Evolutionary conservation across 2,888 invertebrate genomes (phyloP).

Genomic region (Scaptomyza parva): DNA sequence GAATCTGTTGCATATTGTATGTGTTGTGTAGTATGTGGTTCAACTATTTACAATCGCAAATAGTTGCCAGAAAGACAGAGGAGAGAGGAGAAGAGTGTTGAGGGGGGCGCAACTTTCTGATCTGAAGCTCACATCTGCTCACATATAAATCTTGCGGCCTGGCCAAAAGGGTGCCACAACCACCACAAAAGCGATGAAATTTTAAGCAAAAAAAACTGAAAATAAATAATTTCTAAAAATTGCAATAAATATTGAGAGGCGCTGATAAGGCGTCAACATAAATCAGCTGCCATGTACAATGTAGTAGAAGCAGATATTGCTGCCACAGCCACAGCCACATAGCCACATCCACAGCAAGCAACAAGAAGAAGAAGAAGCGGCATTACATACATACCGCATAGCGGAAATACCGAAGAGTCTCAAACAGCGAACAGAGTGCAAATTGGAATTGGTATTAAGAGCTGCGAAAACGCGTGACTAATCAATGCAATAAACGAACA

Average conservation of each 20-base stretch:
- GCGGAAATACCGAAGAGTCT: slow-evolving; percentile 38
- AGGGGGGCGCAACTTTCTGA: too few relatives aligned
- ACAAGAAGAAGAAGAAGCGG: slow-evolving; percentile 11
- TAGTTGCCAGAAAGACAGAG: slow-evolving; percentile 27
- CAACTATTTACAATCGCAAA: slow-evolving; percentile 65
- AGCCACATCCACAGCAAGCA: too few relatives aligned
- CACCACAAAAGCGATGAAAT: slow-evolving; percentile 45
- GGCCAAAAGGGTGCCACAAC: slow-evolving; percentile 56
- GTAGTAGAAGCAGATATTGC: slow-evolving; percentile 7
- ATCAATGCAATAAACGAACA: slow-evolving; percentile 79
- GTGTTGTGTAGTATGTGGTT: slow-evolving; percentile 53
- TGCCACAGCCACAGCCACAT: too few relatives aligned
- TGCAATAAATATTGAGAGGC: slow-evolving; percentile 84
- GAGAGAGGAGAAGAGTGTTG: neutral
- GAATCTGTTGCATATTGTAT: slow-evolving; percentile 21
- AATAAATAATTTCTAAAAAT: slow-evolving; percentile 80
- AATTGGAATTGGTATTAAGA: slow-evolving; percentile 18
- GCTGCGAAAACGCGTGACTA: slow-evolving; percentile 66
- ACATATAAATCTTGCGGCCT: slow-evolving; percentile 71
- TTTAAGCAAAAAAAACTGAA: slow-evolving; percentile 52
- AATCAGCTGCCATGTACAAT: slow-evolving; percentile 79
- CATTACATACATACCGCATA: slow-evolving; percentile 14
- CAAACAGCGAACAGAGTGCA: slow-evolving; percentile 5
- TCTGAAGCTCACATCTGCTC: slow-evolving; percentile 72
- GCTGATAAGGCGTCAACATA: slow-evolving; percentile 85